These are phyloP conservation scores for Miniopterus natalensis DNA, from an alignment of 2,113 vertebrate genomes.

Conservation along the genomic window DNA sequence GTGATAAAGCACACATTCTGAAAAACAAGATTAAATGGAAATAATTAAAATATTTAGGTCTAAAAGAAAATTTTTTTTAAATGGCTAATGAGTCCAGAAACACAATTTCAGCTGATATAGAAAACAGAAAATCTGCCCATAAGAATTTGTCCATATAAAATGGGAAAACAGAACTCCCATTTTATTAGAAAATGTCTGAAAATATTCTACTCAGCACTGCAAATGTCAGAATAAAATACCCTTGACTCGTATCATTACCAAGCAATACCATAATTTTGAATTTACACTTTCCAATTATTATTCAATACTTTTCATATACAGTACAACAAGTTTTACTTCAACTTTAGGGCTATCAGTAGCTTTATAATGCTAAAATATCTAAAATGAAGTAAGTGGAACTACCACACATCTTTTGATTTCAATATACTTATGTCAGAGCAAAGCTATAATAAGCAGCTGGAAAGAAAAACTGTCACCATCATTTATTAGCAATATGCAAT, in stretches of 20 bases:
- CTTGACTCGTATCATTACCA: background rate
- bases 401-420: background rate
- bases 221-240: background rate
- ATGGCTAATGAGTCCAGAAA: background rate
- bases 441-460: background rate
- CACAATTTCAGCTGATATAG: background rate
- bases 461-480: background rate
- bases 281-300: constrained; percentile 12
- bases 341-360: background rate
- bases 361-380: constrained; percentile 52
- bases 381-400: constrained; percentile 6
- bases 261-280: constrained; percentile 51
- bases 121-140: background rate
- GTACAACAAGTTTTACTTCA: constrained; percentile 10
- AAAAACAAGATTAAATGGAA: constrained; percentile 85
- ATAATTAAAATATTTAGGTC: constrained; percentile 61
- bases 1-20: constrained; percentile 99
- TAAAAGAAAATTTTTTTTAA: constrained; percentile 44
- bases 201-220: background rate
- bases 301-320: constrained; percentile 17
- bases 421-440: background rate
- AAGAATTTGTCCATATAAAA: background rate
- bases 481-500: background rate
- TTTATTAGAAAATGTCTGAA: constrained; percentile 45
- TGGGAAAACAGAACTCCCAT: background rate